Evolutionary conservation across 2,113 vertebrate species (phyloP), one percentile per base, ranked within the genome.

Genomic region (Haplochromis burtoni): DNA sequence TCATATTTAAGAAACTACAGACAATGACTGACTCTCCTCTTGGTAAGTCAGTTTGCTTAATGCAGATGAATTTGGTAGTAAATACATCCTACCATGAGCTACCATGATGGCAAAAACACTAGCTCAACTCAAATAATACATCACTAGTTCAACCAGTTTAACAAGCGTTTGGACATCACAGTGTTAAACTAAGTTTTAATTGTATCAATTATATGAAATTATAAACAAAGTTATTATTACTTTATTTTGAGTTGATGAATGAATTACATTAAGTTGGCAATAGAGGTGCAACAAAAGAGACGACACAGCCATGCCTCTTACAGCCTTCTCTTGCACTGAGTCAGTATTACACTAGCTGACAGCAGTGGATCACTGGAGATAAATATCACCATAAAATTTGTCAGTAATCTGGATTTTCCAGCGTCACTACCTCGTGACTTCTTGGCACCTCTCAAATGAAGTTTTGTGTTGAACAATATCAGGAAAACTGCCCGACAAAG

Each of bases 221-320:
- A 78, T 8, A 76, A 0, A 49, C 26, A 5, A 31, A 31, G 10
- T 8, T 31, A 49, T 1, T 3, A 2, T 26, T 31, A 19, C 4
- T 19, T 7, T 76, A 47, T 76, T 76, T 49, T 29, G 5, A 49
- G 6, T 26, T 47, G 13, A 42, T 61, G 29, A 61, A 61, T 7
- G 57, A 33, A 19, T 61, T 4, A 59, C 55, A 59, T 26, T 3
- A 29, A 49, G 6, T 10, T 29, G n/a, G 3, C 66, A 45, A 24
- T 6, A 45, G 5, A 29, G 24, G 40, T 47, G 68, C 35, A 47
- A 76, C 21, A 76, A 76, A 76, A 29, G 16, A 76, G 16, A 66
- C 4, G 14, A 49, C 10, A 31, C 3, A 49, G 33, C 61, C 29
- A 1, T n/a, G 6, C 10, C 6, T 63, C 57, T 11, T n/a, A n/a